phyloP scores from a whole-genome alignment of 2,888 invertebrate species.

The Pycnomerus fuliginosus region DNA sequence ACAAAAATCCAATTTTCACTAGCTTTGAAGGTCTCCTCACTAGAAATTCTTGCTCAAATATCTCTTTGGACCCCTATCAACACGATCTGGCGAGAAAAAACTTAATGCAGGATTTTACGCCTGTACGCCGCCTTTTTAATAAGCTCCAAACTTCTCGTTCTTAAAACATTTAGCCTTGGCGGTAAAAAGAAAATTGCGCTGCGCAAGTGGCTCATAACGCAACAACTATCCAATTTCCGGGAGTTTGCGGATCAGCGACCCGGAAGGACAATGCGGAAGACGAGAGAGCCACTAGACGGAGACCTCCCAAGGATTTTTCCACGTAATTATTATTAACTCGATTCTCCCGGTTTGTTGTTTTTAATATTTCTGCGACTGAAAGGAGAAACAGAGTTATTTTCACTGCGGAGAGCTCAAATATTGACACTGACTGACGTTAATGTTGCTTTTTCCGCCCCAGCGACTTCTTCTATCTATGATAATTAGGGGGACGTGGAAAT shows the following conservation, averaged over 20 bases:
- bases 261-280: slow-evolving; percentile 45
- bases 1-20: too few species aligned
- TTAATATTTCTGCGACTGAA: too few species aligned
- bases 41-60: too few species aligned
- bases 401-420: slow-evolving; percentile 19
- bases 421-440: slow-evolving; percentile 16
- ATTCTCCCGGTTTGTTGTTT: too few species aligned
- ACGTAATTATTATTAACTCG: too few species aligned
- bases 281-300: slow-evolving; percentile 32
- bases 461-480: slow-evolving; percentile 14
- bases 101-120: too few species aligned
- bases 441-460: slow-evolving; percentile 15
- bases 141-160: slow-evolving; percentile 28
- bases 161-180: slow-evolving; percentile 39
- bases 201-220: slow-evolving; percentile 50
- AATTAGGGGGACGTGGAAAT: slow-evolving; percentile 11
- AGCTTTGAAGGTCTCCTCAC: too few species aligned
- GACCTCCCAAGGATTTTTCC: too few species aligned
- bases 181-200: slow-evolving; percentile 45
- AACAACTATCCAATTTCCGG: slow-evolving; percentile 52
- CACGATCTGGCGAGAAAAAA: too few species aligned
- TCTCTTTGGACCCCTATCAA: too few species aligned
- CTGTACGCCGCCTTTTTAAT: slow-evolving; percentile 13
- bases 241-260: slow-evolving; percentile 46
- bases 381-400: slow-evolving; percentile 16